Percentiles rank a stretch among this genome's conserved stretches.
phyloP scores from a whole-genome alignment of 2,888 invertebrate species.

The Bugulina stolonifera region DNA sequence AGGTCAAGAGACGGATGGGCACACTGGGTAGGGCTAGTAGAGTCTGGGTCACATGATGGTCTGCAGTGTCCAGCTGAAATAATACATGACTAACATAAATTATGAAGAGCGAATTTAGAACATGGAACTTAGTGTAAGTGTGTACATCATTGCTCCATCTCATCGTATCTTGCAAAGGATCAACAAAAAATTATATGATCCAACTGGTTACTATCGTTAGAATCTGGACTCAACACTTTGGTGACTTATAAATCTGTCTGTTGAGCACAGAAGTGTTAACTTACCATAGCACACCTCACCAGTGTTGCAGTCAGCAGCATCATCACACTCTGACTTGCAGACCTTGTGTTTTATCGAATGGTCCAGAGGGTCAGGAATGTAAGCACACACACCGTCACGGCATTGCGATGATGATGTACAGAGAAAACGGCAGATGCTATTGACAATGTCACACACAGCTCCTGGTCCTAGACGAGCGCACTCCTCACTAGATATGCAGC shows the following conservation, averaged over 20 bases:
- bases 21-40: not conserved
- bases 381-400: not conserved
- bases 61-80: not conserved
- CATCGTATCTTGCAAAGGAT: too few species aligned
- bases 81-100: too few species aligned
- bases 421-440: not conserved
- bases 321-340: not conserved
- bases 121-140: too few species aligned
- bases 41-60: not conserved
- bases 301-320: not conserved
- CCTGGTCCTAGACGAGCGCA: not conserved
- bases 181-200: too few species aligned
- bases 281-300: not conserved
- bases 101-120: too few species aligned
- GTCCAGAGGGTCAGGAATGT: not conserved
- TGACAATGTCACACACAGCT: not conserved
- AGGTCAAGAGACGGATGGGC: not conserved
- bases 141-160: too few species aligned
- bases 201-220: too few species aligned
- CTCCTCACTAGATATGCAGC: not conserved
- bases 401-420: not conserved
- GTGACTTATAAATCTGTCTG: too few species aligned
- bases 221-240: too few species aligned
- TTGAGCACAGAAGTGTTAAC: too few species aligned
- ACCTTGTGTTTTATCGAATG: not conserved